Evolutionary conservation across 2,888 invertebrate genomes (phyloP), one percentile per base, ranked within the genome.

Genomic region (Trachelus troglodyta): DNA sequence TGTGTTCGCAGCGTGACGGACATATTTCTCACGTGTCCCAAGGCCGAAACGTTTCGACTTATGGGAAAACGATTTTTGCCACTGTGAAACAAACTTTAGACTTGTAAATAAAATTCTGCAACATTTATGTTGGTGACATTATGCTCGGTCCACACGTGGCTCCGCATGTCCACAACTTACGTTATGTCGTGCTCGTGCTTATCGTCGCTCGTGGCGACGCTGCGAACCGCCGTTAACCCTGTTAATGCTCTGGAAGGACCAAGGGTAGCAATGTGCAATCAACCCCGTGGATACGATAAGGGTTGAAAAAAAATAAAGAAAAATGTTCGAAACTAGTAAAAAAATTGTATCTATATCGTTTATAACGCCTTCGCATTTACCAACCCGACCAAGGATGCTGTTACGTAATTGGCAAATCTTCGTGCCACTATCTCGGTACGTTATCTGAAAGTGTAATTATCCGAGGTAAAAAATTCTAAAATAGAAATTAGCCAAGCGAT

Each of bases 401-500:
- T 15, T 40, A 2, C 4, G 1, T 40, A 15, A 15, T 40, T 15
- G 40, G 40, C 15, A 6, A 40, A 15, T 15, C 40, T 15, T 1
- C 4, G 40, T 15, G 15, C 4, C 15, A 9, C 1, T 30, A 4
- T 74, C 74, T 30, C 37, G 4, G n/a, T 0, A 30, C 15, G 35
- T 35, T 74, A 35, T 31, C 37, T 74, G 4, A 40, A 15, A 74
- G n/a, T 37, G 71, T 12, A 69, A 15, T 69, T 75, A 37, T 31
- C 69, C 31, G 37, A 33, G 33, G 9, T 33, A 75, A 33, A 31
- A 75, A 77, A 69, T 77, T 37, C 75, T 15, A 34, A 69, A 40
- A 71, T 30, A 77, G 78, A 78, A 81, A 81, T 81, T 81, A 81
- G 79, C 80, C 78, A 73, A 78, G 79, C 79, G 81, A 79, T 77